A percentile compares a stretch with the other conserved stretches of the same genome.
Evolutionary conservation across 1,140 invertebrate genomes (phyloP).

Genomic region (Sesamia nonagrioides): DNA sequence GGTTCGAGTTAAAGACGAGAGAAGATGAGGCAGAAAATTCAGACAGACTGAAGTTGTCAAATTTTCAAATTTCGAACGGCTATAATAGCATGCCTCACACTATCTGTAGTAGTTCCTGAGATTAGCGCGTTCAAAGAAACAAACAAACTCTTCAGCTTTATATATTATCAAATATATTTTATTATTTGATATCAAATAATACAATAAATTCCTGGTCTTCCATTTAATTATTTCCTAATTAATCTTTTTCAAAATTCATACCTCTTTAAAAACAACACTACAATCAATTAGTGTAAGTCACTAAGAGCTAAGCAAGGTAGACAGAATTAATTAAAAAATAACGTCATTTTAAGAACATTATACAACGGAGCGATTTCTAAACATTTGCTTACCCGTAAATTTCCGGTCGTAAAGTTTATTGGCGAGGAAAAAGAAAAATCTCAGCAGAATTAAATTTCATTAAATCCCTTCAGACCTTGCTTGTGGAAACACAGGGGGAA

Average conservation of each 20-base stretch:
- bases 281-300: not conserved
- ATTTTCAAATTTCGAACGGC: too few species aligned
- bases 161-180: too few species aligned
- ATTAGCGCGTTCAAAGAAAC: too few species aligned
- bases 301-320: not conserved
- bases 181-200: too few species aligned
- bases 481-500: conserved; percentile 19
- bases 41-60: too few species aligned
- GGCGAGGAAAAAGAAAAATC: conserved; percentile 46
- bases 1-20: too few species aligned
- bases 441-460: conserved; percentile 54
- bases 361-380: conserved; percentile 43
- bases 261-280: not conserved
- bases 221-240: not conserved
- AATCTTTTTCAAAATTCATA: not conserved
- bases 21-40: too few species aligned
- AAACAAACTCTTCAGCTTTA: too few species aligned
- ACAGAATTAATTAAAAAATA: conserved; percentile 42
- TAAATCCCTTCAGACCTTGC: conserved; percentile 46
- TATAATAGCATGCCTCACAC: too few species aligned
- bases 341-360: conserved; percentile 43
- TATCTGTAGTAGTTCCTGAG: too few species aligned
- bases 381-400: conserved; percentile 51
- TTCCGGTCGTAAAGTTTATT: conserved; percentile 53
- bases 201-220: too few species aligned